phyloP scores from a whole-genome alignment of 2,888 invertebrate genomes.

The Tuberolachnus salignus region DNA sequence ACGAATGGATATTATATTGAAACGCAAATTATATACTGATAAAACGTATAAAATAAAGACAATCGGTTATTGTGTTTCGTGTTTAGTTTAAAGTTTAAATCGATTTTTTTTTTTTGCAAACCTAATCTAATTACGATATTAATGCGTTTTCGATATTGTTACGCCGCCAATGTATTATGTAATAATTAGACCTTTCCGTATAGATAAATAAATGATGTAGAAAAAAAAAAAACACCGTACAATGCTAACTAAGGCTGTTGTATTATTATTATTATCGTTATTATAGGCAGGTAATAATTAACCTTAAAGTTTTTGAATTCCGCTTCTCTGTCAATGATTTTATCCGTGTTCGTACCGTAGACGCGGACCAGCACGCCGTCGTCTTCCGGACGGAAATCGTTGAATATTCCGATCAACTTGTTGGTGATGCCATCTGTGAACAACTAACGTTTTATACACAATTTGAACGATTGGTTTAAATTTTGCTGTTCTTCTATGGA shows the following conservation, averaged over 20 bases:
- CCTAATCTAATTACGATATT: not conserved
- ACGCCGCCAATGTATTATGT: too few relatives aligned
- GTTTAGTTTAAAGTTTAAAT: not conserved
- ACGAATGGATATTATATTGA: too few relatives aligned
- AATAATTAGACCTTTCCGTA: too few relatives aligned
- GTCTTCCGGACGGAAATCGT: conserved; percentile 63
- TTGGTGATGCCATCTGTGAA: conserved; percentile 96
- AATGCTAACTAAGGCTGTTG: too few relatives aligned
- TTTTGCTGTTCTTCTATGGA: not conserved
- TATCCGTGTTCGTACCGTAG: conserved; percentile 91
- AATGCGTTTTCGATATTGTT: too few relatives aligned
- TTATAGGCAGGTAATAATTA: too few relatives aligned
- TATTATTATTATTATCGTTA: too few relatives aligned
- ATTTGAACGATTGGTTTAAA: conserved; percentile 26
- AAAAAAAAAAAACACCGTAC: not conserved
- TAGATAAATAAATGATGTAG: too few relatives aligned
- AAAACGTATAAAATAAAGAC: too few relatives aligned
- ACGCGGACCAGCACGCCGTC: conserved; percentile 85
- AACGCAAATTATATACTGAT: not conserved
- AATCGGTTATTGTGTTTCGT: not conserved
- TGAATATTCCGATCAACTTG: conserved; percentile 81
- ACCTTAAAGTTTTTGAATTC: conserved; percentile 60
- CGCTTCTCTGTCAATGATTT: conserved; percentile 82
- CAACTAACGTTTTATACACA: conserved; percentile 66
- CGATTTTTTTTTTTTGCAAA: not conserved